Conservation (phyloP, 2,113 vertebrate genomes). For the Bujurquina vittata region DNA sequence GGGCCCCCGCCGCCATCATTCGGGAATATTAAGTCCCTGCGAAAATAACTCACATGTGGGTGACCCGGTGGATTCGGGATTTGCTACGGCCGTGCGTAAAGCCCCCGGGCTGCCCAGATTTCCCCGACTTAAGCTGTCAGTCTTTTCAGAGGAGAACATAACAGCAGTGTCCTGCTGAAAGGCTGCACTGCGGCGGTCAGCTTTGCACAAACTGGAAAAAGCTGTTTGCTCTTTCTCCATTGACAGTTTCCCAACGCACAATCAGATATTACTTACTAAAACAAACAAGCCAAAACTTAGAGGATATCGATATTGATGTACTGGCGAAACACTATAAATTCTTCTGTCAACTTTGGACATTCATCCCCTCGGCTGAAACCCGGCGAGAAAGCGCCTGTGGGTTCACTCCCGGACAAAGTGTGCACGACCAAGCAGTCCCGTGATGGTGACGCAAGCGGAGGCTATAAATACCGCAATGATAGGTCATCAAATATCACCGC, state of each 20-base stretch:
- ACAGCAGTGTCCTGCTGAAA: constrained; percentile 59
- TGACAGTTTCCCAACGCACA: constrained; percentile 39
- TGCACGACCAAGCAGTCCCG: constrained; percentile 40
- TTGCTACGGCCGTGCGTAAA: constrained; percentile 43
- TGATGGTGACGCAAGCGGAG: constrained; percentile 65
- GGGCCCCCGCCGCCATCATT: constrained; percentile 5
- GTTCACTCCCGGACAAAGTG: constrained; percentile 48
- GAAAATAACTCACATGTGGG: constrained; percentile 70
- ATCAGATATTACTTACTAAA: constrained; percentile 35
- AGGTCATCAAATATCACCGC: constrained; percentile 73
- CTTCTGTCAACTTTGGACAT: constrained; percentile 36
- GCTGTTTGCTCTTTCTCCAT: constrained; percentile 23
- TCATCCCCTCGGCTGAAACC: neutral
- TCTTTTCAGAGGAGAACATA: constrained; percentile 58
- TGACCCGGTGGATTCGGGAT: constrained; percentile 58
- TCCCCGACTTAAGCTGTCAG: constrained; percentile 57
- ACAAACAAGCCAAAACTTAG: neutral
- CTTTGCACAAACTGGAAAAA: constrained; percentile 62
- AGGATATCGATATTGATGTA: constrained; percentile 16
- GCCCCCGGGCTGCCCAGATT: constrained; percentile 51
- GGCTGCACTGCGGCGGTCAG: constrained; percentile 29
- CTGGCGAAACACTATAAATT: neutral
- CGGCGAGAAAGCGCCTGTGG: neutral
- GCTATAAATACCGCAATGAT: constrained; percentile 73
- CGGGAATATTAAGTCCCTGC: constrained; percentile 48